phyloP scores from a whole-genome alignment of 2,797 vertebrate genomes.

The Aldrovandia affinis region DNA sequence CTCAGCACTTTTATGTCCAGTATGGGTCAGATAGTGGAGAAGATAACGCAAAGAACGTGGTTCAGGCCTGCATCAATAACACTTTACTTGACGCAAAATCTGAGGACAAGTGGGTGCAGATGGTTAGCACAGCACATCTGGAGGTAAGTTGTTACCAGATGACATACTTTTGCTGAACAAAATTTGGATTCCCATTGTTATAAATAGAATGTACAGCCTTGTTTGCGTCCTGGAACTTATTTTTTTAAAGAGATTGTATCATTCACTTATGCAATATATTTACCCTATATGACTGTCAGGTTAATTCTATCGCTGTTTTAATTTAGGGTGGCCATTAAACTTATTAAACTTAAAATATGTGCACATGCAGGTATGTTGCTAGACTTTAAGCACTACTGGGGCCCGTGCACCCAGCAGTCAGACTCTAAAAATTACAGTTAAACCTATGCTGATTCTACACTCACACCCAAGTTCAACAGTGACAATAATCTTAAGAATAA shows the following conservation, averaged over 20 bases:
- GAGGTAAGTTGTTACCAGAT: slow-evolving; percentile 73
- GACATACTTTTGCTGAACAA: background rate
- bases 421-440: no score
- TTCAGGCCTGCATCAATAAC: slow-evolving; percentile 79
- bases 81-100: slow-evolving; percentile 83
- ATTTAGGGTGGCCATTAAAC: no score
- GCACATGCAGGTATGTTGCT: no score
- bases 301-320: background rate
- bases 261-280: background rate
- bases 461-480: no score
- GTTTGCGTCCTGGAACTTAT: slow-evolving; percentile 6
- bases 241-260: background rate
- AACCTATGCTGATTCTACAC: no score
- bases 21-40: slow-evolving; percentile 67
- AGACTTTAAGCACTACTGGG: no score
- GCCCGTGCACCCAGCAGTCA: no score
- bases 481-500: no score
- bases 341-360: no score
- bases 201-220: background rate
- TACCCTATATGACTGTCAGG: background rate
- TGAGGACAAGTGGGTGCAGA: slow-evolving; percentile 79
- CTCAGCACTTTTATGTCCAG: slow-evolving; percentile 81
- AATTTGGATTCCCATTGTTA: background rate
- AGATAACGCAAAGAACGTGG: slow-evolving; percentile 70
- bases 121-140: slow-evolving; percentile 71